Base-by-base conservation (phyloP, 2,113 vertebrate genomes). In the Corynorhinus townsendii region DNA sequence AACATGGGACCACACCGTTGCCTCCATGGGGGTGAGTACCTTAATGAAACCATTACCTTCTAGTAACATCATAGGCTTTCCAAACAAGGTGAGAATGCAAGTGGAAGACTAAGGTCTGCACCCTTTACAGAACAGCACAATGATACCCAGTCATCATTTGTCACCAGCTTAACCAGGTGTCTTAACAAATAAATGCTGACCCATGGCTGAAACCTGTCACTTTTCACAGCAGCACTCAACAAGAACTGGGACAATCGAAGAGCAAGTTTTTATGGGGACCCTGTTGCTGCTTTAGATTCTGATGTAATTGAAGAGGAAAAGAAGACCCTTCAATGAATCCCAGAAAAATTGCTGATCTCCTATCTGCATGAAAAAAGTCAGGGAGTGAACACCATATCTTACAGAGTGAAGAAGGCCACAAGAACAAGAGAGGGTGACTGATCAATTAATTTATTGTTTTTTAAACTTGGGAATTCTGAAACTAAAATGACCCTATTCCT, bases 201-300 rank as follows among this genome's bases (percentile, higher is more conserved):
- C 98, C 98, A 98, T 99, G 98, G 98, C 98, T 98, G 98, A 99
- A 99, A 98, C 98, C 97, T 98, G 98, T 99, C 98, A 98, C 98
- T 99, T 98, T 98, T 97, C 98, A 99, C 98, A 99, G 98, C 98
- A 98, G 98, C 98, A 99, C 98, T 98, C 98, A 98, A 98, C 98
- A 98, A 99, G 98, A 98, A 98, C 98, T 98, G 97, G 97, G 98
- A 99, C 98, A 98, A 98, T 98, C 93, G 98, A 98, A 98, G 98
- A 98, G 98, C 98, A 98, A 98, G 98, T 99, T 98, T 98, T 98
- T 98, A 98, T 98, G 98, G 98, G 98, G 98, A 98, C 98, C 98
- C 98, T 98, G 98, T 98, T 99, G 98, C 98, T 99, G 98, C 98
- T 99, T 99, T 98, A 98, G 98, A 99, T 99, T 99, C 98, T 99